Conservation (phyloP, 2,888 invertebrate genomes). For the Boloria selene region DNA sequence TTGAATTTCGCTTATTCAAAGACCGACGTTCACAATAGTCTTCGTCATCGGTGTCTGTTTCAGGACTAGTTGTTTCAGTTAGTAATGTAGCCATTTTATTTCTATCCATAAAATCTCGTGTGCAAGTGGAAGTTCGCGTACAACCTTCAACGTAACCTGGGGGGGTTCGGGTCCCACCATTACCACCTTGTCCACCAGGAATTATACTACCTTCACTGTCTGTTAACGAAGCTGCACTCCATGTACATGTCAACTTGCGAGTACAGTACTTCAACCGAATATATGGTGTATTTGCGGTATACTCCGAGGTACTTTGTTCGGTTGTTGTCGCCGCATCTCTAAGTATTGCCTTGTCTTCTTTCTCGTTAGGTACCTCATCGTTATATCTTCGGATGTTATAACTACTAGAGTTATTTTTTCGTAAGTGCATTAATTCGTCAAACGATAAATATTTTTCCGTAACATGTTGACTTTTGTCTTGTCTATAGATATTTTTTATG, state of each 20-base stretch:
- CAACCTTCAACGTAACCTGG: slow-evolving; percentile 73
- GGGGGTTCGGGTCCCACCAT: slow-evolving; percentile 60
- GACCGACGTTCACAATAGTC: slow-evolving; percentile 73
- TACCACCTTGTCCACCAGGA: slow-evolving; percentile 37
- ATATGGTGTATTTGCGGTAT: slow-evolving; percentile 61
- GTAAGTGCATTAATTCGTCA: slow-evolving; percentile 71
- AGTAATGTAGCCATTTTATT: slow-evolving; percentile 57
- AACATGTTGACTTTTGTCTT: slow-evolving; percentile 40
- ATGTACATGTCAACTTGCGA: slow-evolving; percentile 71
- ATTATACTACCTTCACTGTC: slow-evolving; percentile 50
- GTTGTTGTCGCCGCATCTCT: slow-evolving; percentile 27
- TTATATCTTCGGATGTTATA: slow-evolving; percentile 37
- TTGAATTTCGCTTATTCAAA: slow-evolving; percentile 57
- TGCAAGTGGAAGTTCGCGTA: slow-evolving; percentile 73
- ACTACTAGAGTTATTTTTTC: slow-evolving; percentile 54
- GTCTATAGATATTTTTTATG: slow-evolving; percentile 48
- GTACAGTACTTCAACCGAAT: slow-evolving; percentile 64
- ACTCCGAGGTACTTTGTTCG: slow-evolving; percentile 42
- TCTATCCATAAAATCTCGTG: slow-evolving; percentile 64
- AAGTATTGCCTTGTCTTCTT: slow-evolving; percentile 49
- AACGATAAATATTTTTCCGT: slow-evolving; percentile 75
- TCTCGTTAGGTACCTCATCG: slow-evolving; percentile 26
- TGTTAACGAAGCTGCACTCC: slow-evolving; percentile 60
- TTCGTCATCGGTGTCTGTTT: slow-evolving; percentile 49
- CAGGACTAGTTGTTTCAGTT: slow-evolving; percentile 35